Conservation (phyloP, 1,140 invertebrate genomes). For the Sinella curviseta region DNA sequence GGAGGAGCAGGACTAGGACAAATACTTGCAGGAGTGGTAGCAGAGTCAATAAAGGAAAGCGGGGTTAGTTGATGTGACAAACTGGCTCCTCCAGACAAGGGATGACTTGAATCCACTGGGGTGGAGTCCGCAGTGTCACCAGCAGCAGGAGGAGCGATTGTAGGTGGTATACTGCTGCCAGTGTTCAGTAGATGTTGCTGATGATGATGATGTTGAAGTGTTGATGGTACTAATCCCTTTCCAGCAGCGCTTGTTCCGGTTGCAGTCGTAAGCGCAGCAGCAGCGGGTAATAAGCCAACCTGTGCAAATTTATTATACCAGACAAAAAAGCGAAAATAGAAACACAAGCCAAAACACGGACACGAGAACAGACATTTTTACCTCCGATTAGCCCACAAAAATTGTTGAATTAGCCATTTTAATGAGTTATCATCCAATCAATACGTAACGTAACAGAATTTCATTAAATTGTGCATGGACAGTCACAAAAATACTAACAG, state of each 20-base stretch:
- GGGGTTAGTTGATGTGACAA: background rate
- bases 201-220: constrained; percentile 31
- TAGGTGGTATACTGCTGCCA: background rate
- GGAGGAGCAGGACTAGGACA: constrained; percentile 10
- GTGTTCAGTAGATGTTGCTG: constrained; percentile 6
- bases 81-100: background rate
- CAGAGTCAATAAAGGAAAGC: constrained; percentile 10
- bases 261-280: constrained; percentile 29
- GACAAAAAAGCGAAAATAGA: constrained; percentile 18
- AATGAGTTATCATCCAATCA: too few relatives aligned
- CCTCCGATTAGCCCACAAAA: background rate
- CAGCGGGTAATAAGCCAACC: constrained; percentile 34
- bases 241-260: constrained; percentile 10
- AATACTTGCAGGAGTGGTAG: constrained; percentile 20
- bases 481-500: too few relatives aligned
- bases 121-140: background rate
- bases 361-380: background rate
- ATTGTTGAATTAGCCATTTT: too few relatives aligned
- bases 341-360: constrained; percentile 4
- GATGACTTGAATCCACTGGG: constrained; percentile 11
- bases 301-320: constrained; percentile 27
- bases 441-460: too few relatives aligned
- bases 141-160: background rate
- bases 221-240: constrained; percentile 26
- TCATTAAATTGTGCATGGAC: too few relatives aligned